A percentile compares a stretch with the other conserved stretches of the same genome.
phyloP scores from a whole-genome alignment of 2,797 vertebrate species.

The Pseudopleuronectes americanus region DNA sequence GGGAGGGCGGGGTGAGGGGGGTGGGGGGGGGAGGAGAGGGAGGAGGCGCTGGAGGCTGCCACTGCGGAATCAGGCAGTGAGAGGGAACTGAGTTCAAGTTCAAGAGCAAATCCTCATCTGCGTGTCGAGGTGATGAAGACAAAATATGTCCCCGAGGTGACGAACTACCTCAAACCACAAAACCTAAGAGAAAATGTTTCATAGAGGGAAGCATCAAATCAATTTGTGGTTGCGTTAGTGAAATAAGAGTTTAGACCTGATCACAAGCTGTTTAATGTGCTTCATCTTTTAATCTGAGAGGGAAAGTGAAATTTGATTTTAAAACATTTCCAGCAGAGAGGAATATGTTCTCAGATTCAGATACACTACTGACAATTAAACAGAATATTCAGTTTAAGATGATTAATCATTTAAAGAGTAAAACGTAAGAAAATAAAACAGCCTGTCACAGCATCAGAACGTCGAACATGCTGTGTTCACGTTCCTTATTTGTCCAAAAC shows the following conservation, averaged over 20 bases:
- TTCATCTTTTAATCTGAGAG: background rate
- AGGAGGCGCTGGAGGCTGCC: constrained; percentile 43
- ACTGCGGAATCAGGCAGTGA: constrained; percentile 67
- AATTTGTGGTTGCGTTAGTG: background rate
- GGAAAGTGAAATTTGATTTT: too few species aligned
- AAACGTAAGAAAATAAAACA: background rate
- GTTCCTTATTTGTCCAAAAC: too few species aligned
- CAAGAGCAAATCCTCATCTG: constrained; percentile 69
- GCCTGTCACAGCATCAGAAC: too few species aligned
- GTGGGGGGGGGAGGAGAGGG: constrained; percentile 26
- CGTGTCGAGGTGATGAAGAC: constrained; percentile 52
- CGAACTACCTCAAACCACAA: background rate
- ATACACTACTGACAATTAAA: too few species aligned
- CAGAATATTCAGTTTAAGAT: background rate
- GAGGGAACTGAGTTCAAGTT: constrained; percentile 79
- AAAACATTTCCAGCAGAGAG: too few species aligned
- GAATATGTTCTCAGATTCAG: too few species aligned
- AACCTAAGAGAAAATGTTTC: too few species aligned
- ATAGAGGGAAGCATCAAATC: background rate
- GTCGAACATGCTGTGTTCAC: too few species aligned
- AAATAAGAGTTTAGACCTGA: background rate
- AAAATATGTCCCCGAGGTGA: constrained; percentile 38
- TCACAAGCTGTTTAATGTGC: background rate
- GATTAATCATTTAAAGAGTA: background rate
- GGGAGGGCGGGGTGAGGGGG: constrained; percentile 10